Conservation (phyloP, 2,113 vertebrate genomes). For the Pampusana beccarii region DNA sequence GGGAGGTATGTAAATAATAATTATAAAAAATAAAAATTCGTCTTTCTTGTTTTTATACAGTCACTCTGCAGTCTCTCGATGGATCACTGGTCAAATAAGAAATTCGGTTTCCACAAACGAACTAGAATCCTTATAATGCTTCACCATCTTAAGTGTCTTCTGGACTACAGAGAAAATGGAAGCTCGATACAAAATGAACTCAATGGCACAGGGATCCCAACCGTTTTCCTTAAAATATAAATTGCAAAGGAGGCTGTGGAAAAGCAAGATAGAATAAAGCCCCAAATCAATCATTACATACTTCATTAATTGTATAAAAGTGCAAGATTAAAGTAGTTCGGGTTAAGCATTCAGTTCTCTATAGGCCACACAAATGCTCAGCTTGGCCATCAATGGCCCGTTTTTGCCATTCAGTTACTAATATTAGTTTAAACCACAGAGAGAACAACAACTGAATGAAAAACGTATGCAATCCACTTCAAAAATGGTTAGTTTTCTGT, state of each 20-base stretch:
- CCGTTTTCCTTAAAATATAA: not conserved
- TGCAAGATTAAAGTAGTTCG: conserved; percentile 46
- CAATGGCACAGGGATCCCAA: not conserved
- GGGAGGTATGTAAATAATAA: not conserved
- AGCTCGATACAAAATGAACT: not conserved
- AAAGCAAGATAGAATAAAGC: conserved; percentile 10
- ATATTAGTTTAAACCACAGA: conserved; percentile 39
- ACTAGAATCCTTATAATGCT: not conserved
- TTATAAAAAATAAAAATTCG: not conserved
- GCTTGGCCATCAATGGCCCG: not conserved
- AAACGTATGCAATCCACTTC: conserved; percentile 36
- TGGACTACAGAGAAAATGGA: not conserved
- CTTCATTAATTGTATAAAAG: conserved; percentile 36
- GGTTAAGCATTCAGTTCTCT: conserved; percentile 34
- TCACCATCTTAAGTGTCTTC: not conserved
- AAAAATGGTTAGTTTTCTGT: conserved; percentile 65
- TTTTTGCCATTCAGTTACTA: conserved; percentile 62
- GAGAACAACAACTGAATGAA: conserved; percentile 48
- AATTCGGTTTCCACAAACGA: not conserved
- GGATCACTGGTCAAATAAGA: not conserved
- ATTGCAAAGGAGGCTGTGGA: not conserved
- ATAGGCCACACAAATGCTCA: conserved; percentile 19
- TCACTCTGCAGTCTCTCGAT: not conserved
- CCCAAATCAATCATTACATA: not conserved
- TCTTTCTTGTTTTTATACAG: not conserved